A percentile compares a stretch with the other conserved stretches of the same genome.
These are phyloP conservation scores for Muschampia plurimacula DNA, from an alignment of 2,888 invertebrate species.

Conservation along the genomic window DNA sequence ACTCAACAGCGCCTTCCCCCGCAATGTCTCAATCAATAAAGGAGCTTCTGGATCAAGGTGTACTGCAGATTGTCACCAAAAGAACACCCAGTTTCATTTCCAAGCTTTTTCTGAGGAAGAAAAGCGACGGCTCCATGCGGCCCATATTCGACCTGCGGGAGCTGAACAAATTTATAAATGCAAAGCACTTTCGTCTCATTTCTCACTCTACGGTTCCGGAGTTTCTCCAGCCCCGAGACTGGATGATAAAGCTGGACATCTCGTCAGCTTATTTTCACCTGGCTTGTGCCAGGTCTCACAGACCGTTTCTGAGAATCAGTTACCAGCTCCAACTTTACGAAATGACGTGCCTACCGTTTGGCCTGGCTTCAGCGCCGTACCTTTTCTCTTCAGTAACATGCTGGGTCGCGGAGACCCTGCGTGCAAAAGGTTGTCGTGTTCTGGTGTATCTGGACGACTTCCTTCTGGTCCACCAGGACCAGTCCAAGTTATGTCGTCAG, in stretches of 20 bases:
- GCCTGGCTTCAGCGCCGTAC: not conserved
- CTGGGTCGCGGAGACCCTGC: constrained; percentile 43
- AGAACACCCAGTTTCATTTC: constrained; percentile 36
- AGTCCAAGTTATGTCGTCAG: not conserved
- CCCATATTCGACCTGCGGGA: not conserved
- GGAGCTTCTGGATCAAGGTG: not conserved
- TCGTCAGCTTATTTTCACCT: not conserved
- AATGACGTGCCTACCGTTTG: not conserved
- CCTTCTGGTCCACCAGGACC: constrained; percentile 23
- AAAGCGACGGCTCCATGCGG: constrained; percentile 11
- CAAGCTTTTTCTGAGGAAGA: constrained; percentile 33
- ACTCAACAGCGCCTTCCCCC: not conserved
- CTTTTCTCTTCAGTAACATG: constrained; percentile 38
- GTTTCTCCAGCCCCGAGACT: not conserved
- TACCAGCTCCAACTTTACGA: not conserved
- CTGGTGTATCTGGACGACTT: constrained; percentile 49
- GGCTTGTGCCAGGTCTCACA: not conserved
- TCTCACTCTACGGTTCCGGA: not conserved
- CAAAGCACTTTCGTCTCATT: not conserved
- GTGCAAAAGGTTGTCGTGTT: constrained; percentile 38
- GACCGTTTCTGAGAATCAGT: not conserved
- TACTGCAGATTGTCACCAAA: constrained; percentile 27
- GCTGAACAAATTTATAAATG: not conserved
- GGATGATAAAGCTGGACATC: constrained; percentile 2
- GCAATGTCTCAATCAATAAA: constrained; percentile 1